These are phyloP conservation scores for Ectropis crepuscularia DNA, from an alignment of 2,888 invertebrate species.

Conservation along the genomic window DNA sequence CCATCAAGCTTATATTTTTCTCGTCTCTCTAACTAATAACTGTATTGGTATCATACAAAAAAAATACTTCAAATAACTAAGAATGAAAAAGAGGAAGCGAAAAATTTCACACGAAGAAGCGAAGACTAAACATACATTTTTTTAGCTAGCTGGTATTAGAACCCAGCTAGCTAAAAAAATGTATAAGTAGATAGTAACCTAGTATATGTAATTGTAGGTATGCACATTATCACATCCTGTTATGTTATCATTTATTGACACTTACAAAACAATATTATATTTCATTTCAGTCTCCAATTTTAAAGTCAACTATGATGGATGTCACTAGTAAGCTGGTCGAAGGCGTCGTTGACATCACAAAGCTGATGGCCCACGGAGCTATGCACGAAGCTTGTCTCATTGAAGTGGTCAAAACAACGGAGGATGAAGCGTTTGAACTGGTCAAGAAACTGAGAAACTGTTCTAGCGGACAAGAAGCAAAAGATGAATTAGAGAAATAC, in stretches of 20 bases:
- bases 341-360: slow-evolving; percentile 71
- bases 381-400: slow-evolving; percentile 82
- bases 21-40: too few relatives aligned
- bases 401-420: slow-evolving; percentile 71
- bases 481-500: slow-evolving; percentile 49
- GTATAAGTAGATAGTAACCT: too few relatives aligned
- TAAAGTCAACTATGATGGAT: slow-evolving; percentile 77
- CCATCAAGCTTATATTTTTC: too few relatives aligned
- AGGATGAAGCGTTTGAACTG: slow-evolving; percentile 68
- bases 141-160: too few relatives aligned
- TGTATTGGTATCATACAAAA: too few relatives aligned
- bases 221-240: too few relatives aligned
- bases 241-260: neutral
- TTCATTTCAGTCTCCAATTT: slow-evolving; percentile 66
- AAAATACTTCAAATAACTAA: too few relatives aligned
- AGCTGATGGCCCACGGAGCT: slow-evolving; percentile 77
- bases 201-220: too few relatives aligned
- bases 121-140: too few relatives aligned
- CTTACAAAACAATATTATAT: slow-evolving; percentile 33
- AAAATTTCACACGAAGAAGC: too few relatives aligned
- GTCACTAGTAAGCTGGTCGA: slow-evolving; percentile 69
- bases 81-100: too few relatives aligned
- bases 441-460: slow-evolving; percentile 60
- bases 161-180: too few relatives aligned
- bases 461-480: slow-evolving; percentile 53